Conservation (phyloP, 1,140 invertebrate genomes). For the Drosophila elegans region DNA sequence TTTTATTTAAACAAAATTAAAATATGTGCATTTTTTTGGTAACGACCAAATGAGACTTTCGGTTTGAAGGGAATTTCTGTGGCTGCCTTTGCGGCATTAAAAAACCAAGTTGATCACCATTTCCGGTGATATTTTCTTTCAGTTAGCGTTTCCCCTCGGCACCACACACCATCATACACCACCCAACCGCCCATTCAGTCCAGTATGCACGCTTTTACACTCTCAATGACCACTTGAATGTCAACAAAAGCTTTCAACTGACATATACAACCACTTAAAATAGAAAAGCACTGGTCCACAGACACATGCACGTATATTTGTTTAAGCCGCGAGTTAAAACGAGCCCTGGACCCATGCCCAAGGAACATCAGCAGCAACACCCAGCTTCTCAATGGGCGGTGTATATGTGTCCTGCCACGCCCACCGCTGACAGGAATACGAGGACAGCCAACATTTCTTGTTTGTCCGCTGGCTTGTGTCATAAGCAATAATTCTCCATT, state of each 20-base stretch:
- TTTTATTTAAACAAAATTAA: not conserved
- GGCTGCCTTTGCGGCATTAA: not conserved
- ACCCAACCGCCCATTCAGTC: constrained; percentile 14
- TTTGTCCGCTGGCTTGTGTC: constrained; percentile 57
- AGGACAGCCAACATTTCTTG: not conserved
- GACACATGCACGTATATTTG: constrained; percentile 48
- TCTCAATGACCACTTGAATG: constrained; percentile 81
- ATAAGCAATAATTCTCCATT: constrained; percentile 78
- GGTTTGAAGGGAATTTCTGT: not conserved
- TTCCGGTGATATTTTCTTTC: constrained; percentile 12
- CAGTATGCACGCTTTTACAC: constrained; percentile 70
- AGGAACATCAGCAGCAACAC: constrained; percentile 32
- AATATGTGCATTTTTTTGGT: not conserved
- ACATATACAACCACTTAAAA: constrained; percentile 82
- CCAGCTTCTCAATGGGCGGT: constrained; percentile 31
- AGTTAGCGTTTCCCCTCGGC: not conserved
- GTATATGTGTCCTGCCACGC: constrained; percentile 46
- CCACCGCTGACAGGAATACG: constrained; percentile 25
- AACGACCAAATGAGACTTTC: no score
- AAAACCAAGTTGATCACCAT: constrained; percentile 3
- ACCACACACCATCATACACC: not conserved
- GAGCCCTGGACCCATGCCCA: constrained; percentile 44
- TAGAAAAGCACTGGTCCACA: constrained; percentile 63
- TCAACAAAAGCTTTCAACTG: constrained; percentile 80
- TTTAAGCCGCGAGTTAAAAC: constrained; percentile 70